phyloP scores from a whole-genome alignment of 2,113 vertebrate genomes.

The Pungitius pungitius region DNA sequence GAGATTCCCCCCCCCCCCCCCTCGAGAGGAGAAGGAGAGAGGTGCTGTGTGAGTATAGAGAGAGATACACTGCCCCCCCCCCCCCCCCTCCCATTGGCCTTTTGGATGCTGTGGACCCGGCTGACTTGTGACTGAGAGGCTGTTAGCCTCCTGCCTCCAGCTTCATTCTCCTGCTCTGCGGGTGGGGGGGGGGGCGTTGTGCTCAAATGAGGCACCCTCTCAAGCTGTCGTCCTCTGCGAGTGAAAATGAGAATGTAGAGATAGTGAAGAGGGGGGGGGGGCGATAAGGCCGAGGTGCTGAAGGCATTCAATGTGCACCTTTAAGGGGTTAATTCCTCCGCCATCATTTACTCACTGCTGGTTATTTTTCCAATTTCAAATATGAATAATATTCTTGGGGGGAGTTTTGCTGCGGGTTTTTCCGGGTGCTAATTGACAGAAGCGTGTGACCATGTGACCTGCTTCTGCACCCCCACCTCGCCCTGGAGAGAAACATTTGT shows the following conservation, averaged over 20 bases:
- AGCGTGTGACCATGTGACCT: conserved; percentile 22
- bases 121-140: conserved; percentile 58
- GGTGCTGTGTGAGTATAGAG: too few relatives aligned
- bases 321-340: neutral
- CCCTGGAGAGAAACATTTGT: conserved; percentile 48
- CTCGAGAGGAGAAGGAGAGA: too few relatives aligned
- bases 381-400: neutral
- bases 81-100: too few relatives aligned
- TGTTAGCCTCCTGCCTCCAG: conserved; percentile 56
- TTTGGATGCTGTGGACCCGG: too few relatives aligned
- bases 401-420: neutral
- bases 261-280: conserved; percentile 24
- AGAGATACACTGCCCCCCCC: too few relatives aligned
- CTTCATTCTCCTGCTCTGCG: conserved; percentile 17
- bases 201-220: conserved; percentile 53
- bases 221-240: conserved; percentile 35
- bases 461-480: conserved; percentile 29
- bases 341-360: conserved; percentile 8
- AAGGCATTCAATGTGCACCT: neutral
- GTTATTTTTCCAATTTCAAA: conserved; percentile 12
- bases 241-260: conserved; percentile 38
- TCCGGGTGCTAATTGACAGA: conserved; percentile 36
- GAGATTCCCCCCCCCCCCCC: too few relatives aligned
- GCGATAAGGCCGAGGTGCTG: conserved; percentile 24
- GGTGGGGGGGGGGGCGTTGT: conserved; percentile 17